These are phyloP conservation scores for Pholis gunnellus DNA, from an alignment of 2,113 vertebrate species.

Conservation along the genomic window DNA sequence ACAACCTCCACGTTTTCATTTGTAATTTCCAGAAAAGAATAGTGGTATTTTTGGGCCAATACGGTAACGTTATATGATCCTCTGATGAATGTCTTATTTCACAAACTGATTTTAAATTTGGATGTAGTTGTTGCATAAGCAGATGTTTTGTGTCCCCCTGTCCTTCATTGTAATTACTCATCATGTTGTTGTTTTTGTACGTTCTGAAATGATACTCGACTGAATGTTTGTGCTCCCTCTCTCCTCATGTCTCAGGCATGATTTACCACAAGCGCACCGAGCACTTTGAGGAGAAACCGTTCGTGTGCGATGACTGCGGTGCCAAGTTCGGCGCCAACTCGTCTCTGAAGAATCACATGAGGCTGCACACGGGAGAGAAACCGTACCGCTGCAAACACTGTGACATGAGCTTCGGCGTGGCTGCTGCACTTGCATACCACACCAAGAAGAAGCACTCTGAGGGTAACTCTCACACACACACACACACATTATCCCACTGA, in stretches of 20 bases:
- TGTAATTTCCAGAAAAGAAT: neutral
- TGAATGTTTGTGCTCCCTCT: neutral
- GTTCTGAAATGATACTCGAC: neutral
- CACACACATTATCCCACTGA: neutral
- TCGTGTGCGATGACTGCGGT: constrained; percentile 88
- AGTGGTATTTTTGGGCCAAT: neutral
- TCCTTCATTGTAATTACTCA: neutral
- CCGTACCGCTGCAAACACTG: constrained; percentile 92
- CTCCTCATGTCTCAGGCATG: constrained; percentile 81
- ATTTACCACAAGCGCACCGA: constrained; percentile 92
- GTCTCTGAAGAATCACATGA: constrained; percentile 91
- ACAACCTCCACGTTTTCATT: too few species aligned
- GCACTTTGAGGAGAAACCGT: constrained; percentile 91
- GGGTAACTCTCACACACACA: constrained; percentile 77
- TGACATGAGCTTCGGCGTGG: constrained; percentile 90
- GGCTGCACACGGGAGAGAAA: constrained; percentile 90
- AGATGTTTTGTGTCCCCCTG: neutral
- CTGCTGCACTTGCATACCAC: constrained; percentile 91
- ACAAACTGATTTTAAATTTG: too few species aligned
- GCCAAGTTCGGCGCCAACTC: constrained; percentile 91
- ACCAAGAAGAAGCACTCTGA: constrained; percentile 93
- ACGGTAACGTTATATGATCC: neutral
- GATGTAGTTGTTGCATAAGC: too few species aligned
- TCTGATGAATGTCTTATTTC: neutral
- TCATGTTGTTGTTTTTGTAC: neutral